These are phyloP conservation scores for Euphydryas editha DNA, from an alignment of 2,888 invertebrate species.

Conservation along the genomic window DNA sequence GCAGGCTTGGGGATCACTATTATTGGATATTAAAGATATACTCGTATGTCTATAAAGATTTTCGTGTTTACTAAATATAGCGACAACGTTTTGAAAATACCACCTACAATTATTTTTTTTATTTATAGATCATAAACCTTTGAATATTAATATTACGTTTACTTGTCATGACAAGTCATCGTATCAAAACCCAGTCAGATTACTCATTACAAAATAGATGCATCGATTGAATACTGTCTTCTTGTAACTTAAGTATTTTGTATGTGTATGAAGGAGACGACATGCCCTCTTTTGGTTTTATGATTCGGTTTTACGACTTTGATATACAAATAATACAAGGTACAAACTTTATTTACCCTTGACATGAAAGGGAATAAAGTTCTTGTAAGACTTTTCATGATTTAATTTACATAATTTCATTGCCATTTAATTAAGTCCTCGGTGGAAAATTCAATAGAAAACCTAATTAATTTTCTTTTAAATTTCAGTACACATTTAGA, in stretches of 20 bases:
- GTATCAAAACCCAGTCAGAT: conserved; percentile 30
- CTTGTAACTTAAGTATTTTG: neutral
- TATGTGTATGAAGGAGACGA: neutral
- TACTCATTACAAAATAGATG: neutral
- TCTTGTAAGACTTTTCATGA: neutral
- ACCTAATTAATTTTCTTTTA: no score
- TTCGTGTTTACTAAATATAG: neutral
- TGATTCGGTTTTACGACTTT: conserved; percentile 13
- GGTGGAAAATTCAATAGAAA: no score
- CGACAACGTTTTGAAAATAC: conserved; percentile 17
- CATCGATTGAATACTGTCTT: neutral
- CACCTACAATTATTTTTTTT: conserved; percentile 26
- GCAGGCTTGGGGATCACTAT: no score
- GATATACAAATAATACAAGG: conserved; percentile 4
- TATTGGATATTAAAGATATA: neutral
- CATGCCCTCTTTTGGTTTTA: neutral
- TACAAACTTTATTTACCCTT: conserved; percentile 22
- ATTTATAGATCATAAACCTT: conserved; percentile 37
- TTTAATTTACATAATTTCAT: conserved; percentile 1
- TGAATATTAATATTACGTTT: conserved; percentile 35
- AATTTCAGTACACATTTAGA: no score
- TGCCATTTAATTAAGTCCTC: neutral
- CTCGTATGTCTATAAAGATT: no score
- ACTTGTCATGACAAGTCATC: conserved; percentile 40
- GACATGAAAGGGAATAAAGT: conserved; percentile 23